Evolutionary conservation across 1,140 invertebrate species (phyloP).

Genomic region (Neodiprion lecontei): DNA sequence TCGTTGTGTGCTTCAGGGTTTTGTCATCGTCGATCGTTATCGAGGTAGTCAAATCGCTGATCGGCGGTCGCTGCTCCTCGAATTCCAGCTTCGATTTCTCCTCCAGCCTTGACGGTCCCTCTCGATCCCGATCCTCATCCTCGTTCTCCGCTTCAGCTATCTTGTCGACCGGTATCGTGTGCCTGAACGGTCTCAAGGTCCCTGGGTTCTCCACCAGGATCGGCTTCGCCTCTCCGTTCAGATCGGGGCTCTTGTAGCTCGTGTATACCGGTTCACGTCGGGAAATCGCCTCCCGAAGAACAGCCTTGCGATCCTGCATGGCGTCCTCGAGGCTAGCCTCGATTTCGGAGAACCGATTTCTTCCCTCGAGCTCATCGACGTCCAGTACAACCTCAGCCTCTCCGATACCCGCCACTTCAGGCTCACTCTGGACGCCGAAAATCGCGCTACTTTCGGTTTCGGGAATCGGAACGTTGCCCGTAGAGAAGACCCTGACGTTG

Average conservation of each 20-base stretch:
- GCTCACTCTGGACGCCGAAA: neutral
- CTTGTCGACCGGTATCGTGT: conserved; percentile 74
- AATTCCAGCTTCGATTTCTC: conserved; percentile 32
- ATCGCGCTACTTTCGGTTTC: neutral
- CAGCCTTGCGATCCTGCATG: conserved; percentile 27
- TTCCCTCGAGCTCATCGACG: conserved; percentile 45
- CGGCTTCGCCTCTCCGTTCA: conserved; percentile 49
- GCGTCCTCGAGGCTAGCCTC: conserved; percentile 20
- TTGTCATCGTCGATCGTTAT: conserved; percentile 33
- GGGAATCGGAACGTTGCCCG: conserved; percentile 10
- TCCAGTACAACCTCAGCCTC: conserved; percentile 53
- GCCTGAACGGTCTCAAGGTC: conserved; percentile 58
- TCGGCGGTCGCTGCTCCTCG: conserved; percentile 21
- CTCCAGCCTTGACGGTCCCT: neutral
- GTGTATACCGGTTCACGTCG: conserved; percentile 66
- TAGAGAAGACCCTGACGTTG: conserved; percentile 41
- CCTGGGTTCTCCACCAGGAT: conserved; percentile 50
- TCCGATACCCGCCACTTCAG: conserved; percentile 43
- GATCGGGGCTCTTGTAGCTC: conserved; percentile 70
- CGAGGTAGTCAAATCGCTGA: conserved; percentile 3
- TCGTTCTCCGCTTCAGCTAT: conserved; percentile 57
- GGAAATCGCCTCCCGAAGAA: conserved; percentile 21
- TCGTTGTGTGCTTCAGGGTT: conserved; percentile 30
- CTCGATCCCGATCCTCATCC: neutral
- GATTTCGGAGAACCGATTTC: conserved; percentile 46